Evolutionary conservation across 2,113 vertebrate species (phyloP).

Genomic region (Platichthys stellatus): DNA sequence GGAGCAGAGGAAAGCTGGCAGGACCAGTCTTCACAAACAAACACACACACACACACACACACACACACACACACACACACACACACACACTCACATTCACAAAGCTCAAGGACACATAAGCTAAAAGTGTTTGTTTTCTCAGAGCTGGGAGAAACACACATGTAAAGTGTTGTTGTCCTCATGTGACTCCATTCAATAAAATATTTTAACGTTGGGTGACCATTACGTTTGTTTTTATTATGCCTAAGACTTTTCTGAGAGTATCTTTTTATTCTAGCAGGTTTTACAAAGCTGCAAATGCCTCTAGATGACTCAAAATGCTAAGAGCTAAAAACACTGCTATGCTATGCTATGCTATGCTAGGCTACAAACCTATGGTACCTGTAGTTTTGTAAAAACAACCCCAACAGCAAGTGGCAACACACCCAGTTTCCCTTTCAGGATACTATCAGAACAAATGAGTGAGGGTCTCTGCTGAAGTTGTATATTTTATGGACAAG

Average conservation of each 20-base stretch:
- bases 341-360: too few species aligned
- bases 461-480: too few species aligned
- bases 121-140: background rate
- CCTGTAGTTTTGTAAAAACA: too few species aligned
- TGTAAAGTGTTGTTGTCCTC: slow-evolving; percentile 43
- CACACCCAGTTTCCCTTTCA: too few species aligned
- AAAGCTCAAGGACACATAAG: slow-evolving; percentile 73
- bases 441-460: too few species aligned
- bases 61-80: slow-evolving; percentile 34
- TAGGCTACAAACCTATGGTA: too few species aligned
- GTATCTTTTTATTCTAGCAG: background rate
- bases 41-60: slow-evolving; percentile 37
- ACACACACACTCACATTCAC: slow-evolving; percentile 38
- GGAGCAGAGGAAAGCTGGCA: slow-evolving; percentile 64
- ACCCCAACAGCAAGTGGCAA: too few species aligned
- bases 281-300: background rate
- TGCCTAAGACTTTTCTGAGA: background rate
- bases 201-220: background rate
- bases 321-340: too few species aligned
- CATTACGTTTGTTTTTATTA: background rate
- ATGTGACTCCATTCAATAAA: background rate
- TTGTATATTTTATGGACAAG: too few species aligned
- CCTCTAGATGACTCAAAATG: too few species aligned
- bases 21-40: slow-evolving; percentile 14
- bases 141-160: slow-evolving; percentile 72